Evolutionary conservation across 1,140 invertebrate species (phyloP), one percentile per base, ranked within the genome.

Genomic region (Cotesia vestalis): DNA sequence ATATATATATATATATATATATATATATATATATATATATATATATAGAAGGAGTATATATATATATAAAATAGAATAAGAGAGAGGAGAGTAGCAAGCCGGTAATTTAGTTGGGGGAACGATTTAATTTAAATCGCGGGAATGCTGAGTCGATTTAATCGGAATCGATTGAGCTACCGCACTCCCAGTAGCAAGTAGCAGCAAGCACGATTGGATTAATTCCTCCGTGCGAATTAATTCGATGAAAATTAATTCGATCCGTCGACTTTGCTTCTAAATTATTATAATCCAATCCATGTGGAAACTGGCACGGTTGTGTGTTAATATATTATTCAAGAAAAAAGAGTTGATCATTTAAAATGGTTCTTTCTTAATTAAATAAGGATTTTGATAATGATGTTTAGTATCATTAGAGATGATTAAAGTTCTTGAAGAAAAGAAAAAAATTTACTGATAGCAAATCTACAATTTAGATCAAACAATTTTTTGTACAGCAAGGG

Each of bases 221-320:
- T 76, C 78, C 66, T 67, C 53, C 66, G 75, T 74, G 53, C 78
- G 82, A 71, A 83, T 83, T 83, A 82, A 83, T 83, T 80, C 80
- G 78, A 78, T 78, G 80, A 82, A 83, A 83, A 83, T 81, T 83
- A 83, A 83, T 83, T 81, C 79, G 76, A 69, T 71, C 72, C 77
- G 69, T 72, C 76, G 75, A 73, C 71, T 75, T 76, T 74, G 60
- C 73, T 52, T 35, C 73, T n/a, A 72, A 80, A 78, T 78, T 76
- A 73, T 76, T 76, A 76, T 79, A 79, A 78, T 77, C 68, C 74
- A 66, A 79, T 80, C 75, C 72, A 73, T 64, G 68, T 51, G 70
- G 67, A 73, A 70, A 67, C 64, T 63, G 55, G 51, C 68, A 53
- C 38, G 17, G 51, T 66, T 66, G 38, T 38, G 17, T 66, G 38